These are phyloP conservation scores for Xiphophorus couchianus DNA, from an alignment of 2,113 vertebrate species.

Conservation along the genomic window DNA sequence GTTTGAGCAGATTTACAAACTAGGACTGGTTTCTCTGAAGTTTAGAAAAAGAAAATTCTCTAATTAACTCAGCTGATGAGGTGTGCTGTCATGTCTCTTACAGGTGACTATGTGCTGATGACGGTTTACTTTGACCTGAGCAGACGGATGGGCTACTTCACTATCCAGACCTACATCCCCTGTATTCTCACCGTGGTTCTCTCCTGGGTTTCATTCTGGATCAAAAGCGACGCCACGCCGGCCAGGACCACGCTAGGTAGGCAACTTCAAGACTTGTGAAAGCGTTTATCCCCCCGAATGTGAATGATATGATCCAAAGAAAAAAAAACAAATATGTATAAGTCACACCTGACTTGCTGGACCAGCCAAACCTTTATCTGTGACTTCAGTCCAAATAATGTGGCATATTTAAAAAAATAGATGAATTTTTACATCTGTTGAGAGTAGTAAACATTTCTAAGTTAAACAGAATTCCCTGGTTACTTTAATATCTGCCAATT, in stretches of 20 bases:
- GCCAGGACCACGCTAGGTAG: constrained; percentile 93
- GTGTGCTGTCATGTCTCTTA: background rate
- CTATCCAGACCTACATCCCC: constrained; percentile 97
- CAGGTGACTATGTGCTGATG: constrained; percentile 97
- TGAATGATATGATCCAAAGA: too few species aligned
- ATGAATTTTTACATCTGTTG: too few species aligned
- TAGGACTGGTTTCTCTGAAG: constrained; percentile 1
- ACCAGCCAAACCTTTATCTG: too few species aligned
- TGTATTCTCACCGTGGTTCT: constrained; percentile 96
- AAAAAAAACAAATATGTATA: too few species aligned
- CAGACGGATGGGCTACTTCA: constrained; percentile 97
- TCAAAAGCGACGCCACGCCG: constrained; percentile 96
- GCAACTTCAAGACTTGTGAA: background rate
- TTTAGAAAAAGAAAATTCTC: background rate
- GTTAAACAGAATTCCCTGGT: background rate
- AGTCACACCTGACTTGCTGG: too few species aligned
- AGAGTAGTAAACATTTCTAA: too few species aligned
- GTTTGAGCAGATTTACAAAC: background rate
- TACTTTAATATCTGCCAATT: background rate
- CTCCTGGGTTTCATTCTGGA: constrained; percentile 99
- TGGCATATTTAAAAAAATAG: too few species aligned
- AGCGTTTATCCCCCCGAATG: too few species aligned
- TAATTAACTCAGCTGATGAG: background rate
- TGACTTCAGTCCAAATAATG: too few species aligned
- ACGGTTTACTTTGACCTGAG: constrained; percentile 96